Base-by-base conservation (phyloP, 2,113 vertebrate species). In the Tachysurus fulvidraco region DNA sequence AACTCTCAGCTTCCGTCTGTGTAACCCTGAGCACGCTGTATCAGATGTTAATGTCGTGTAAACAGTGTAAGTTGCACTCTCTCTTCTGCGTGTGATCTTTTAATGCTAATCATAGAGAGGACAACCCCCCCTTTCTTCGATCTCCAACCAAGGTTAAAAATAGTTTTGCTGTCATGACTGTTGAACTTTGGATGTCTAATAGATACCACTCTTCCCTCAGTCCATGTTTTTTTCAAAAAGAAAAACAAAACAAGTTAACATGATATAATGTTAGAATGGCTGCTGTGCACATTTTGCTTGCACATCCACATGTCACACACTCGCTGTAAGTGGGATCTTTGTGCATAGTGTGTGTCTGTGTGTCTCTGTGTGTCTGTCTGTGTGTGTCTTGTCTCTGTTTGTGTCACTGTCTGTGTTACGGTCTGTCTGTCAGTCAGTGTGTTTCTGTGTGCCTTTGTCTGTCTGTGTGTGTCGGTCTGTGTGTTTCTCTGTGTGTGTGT, bases 121-220 rank as follows among this genome's bases (percentile, higher is more conserved):
- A 67, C 81, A 90, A 86, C 64, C 83, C 84, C 87, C 5, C 41
- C 4, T 52, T 76, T 7, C 74, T 23, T 54, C 9, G 11, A 60
- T 41, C 73, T 52, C 28, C 74, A 79, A 36, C 67, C 85, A 88
- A 90, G 91, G 91, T 92, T 57, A 93, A 93, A 92, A 93, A 94
- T 94, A 94, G 89, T 84, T 74, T 23, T 64, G 52, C 85, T 91
- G 88, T 91, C 89, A 90, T 87, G 90, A 91, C 84, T 88, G 71
- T 86, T 89, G 85, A 84, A 86, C 89, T 91, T 88, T 89, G 90
- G 89, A 78, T 91, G 85, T 91, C 86, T 87, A 83, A 83, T 90
- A 83, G 80, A 83, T 83, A 65, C 83, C 52, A 25, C 67, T 71
- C 73, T 86, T 83, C 81, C 83, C 79, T 67, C 74, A 60, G 91